Base-by-base conservation (phyloP, 2,113 vertebrate species). In the Labeo rohita region DNA sequence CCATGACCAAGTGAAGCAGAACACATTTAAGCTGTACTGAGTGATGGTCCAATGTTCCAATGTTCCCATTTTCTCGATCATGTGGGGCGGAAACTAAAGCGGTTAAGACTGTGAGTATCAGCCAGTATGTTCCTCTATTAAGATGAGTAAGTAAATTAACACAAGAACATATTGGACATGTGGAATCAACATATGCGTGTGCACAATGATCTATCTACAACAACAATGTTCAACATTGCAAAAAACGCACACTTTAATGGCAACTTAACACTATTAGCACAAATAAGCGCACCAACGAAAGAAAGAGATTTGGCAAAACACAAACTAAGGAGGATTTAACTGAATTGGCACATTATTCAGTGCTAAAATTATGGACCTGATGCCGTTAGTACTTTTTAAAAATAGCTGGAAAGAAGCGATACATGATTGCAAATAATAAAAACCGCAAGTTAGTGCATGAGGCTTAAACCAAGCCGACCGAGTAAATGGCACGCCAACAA, bases 1-100 rank as follows among this genome's bases (percentile, higher is more conserved):
- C 87, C 84, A 70, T 72, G 85, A 80, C 83, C 4, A 83, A 89
- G 87, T 87, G 88, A 86, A 80, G 47, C 84, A 78, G 49, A 79
- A 78, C 84, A 85, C 63, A 85, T 85, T 36, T 47, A 13, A 47
- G 43, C 59, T 80, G 54, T 80, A 45, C 54, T 18, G n/a, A 63
- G 77, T 45, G 54, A 81, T 49, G 79, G 21, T 63, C n/a, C 52
- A 23, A 15, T 43, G 34, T 39, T 63, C n/a, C 52, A 23, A 15
- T 43, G 34, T 39, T 56, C 34, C 28, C 16, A 10, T 63, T 80
- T 80, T 80, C 76, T 80, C 21, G 0, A 47, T n/a, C 59, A 23
- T 63, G 21, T 23, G 56, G 54, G 34, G 52, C n/a, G 8, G 72
- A 50, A 63, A 43, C 47, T 73, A 43, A 59, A 47, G 21, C 21